These are phyloP conservation scores for Danio choprae DNA, from an alignment of 2,797 vertebrate genomes.

Conservation along the genomic window DNA sequence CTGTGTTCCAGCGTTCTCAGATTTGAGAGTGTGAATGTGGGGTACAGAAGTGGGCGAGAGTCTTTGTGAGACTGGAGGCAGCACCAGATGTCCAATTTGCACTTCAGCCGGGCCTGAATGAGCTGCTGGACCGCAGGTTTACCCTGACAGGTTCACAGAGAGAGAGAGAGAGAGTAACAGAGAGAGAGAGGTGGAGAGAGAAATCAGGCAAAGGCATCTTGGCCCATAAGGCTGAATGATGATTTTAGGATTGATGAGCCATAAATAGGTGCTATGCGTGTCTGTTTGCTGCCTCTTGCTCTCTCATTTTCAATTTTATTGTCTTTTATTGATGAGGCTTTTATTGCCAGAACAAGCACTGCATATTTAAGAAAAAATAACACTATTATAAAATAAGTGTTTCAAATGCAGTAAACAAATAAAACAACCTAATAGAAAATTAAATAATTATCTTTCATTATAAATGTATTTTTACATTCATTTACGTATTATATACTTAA, in stretches of 20 bases:
- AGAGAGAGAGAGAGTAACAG: neutral
- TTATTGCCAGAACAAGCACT: neutral
- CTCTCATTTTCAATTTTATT: neutral
- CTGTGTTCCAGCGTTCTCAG: slow-evolving; percentile 34
- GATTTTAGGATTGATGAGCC: slow-evolving; percentile 2
- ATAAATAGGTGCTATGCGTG: neutral
- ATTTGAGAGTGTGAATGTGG: slow-evolving; percentile 41
- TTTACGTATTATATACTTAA: too few species aligned
- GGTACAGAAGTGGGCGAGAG: slow-evolving; percentile 56
- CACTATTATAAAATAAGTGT: too few species aligned
- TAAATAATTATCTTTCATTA: neutral
- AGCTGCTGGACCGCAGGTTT: slow-evolving; percentile 62
- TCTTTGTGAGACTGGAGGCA: slow-evolving; percentile 60
- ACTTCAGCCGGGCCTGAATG: slow-evolving; percentile 82
- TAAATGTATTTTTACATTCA: too few species aligned
- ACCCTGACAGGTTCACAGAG: slow-evolving; percentile 38
- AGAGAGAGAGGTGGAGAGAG: neutral
- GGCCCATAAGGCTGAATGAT: neutral
- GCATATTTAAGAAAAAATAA: neutral
- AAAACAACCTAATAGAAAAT: neutral
- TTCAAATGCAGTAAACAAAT: neutral
- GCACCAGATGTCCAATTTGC: slow-evolving; percentile 86
- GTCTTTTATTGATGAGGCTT: neutral
- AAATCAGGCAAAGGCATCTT: neutral
- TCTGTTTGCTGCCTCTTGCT: neutral